Conservation (phyloP, 2,797 vertebrate genomes). For the Neopelma chrysocephalum region DNA sequence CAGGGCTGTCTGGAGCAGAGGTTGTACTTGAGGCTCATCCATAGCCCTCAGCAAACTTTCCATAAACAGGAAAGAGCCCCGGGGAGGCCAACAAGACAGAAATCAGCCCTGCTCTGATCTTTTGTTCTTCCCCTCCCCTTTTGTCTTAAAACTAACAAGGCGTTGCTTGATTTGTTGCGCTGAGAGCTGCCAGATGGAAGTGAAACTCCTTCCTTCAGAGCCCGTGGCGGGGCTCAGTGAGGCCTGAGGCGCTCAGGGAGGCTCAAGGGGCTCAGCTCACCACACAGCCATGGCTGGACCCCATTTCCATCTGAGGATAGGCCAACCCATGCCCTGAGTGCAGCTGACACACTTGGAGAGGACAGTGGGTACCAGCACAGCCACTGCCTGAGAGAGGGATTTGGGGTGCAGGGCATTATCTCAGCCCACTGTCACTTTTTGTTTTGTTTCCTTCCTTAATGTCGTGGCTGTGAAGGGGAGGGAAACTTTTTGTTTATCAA, state of each 20-base stretch:
- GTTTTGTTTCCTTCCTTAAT: neutral
- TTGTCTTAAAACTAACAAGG: slow-evolving; percentile 5
- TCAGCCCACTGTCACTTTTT: neutral
- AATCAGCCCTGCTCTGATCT: neutral
- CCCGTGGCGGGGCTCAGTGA: accelerated
- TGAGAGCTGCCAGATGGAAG: neutral
- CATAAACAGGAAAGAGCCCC: slow-evolving; percentile 27
- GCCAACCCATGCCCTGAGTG: neutral
- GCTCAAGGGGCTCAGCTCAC: neutral
- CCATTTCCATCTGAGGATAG: neutral
- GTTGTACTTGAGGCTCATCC: neutral
- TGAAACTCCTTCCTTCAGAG: neutral
- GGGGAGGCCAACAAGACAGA: neutral
- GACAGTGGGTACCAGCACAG: neutral
- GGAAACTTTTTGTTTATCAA: neutral
- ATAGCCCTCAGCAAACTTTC: slow-evolving; percentile 1
- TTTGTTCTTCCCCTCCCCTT: slow-evolving; percentile 9
- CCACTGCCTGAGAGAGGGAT: neutral
- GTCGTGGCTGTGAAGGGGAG: neutral
- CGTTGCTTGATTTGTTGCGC: neutral
- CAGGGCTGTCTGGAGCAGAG: neutral
- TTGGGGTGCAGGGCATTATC: neutral
- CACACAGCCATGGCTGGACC: neutral
- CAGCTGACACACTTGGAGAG: neutral
- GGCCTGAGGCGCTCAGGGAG: neutral